These are phyloP conservation scores for Eudiplozoon nipponicum DNA, from an alignment of 2,888 invertebrate genomes.

Conservation along the genomic window DNA sequence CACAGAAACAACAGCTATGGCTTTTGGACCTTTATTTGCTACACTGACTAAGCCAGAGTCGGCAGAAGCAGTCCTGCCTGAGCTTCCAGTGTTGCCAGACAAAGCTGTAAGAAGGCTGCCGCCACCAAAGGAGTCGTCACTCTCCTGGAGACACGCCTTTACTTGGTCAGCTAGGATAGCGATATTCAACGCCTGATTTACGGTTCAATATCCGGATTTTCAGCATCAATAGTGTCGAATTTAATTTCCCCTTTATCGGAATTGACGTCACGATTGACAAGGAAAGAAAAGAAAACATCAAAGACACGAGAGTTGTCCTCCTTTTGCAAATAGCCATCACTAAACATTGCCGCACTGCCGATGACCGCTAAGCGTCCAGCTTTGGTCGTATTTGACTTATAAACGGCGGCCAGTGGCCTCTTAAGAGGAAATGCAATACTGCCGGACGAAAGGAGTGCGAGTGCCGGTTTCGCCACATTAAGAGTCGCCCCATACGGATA, in stretches of 20 bases:
- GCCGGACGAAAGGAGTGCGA: slow-evolving; percentile 58
- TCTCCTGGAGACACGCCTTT: slow-evolving; percentile 42
- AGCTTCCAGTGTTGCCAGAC: too few relatives aligned
- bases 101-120: too few relatives aligned
- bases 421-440: slow-evolving; percentile 70
- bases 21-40: slow-evolving; percentile 39
- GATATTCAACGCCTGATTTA: slow-evolving; percentile 61
- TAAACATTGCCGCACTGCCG: slow-evolving; percentile 63
- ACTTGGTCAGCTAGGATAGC: slow-evolving; percentile 43
- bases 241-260: too few relatives aligned
- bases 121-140: too few relatives aligned
- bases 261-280: slow-evolving; percentile 38
- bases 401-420: slow-evolving; percentile 48
- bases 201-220: slow-evolving; percentile 72
- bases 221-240: slow-evolving; percentile 50
- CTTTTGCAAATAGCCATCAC: slow-evolving; percentile 61
- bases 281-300: slow-evolving; percentile 51
- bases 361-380: slow-evolving; percentile 48
- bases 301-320: slow-evolving; percentile 44
- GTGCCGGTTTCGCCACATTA: slow-evolving; percentile 57
- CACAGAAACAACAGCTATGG: too few relatives aligned
- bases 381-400: slow-evolving; percentile 24
- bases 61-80: too few relatives aligned
- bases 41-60: too few relatives aligned
- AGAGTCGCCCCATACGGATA: slow-evolving; percentile 80